phyloP scores from a whole-genome alignment of 1,140 invertebrate genomes.

The Plectrocnemia conspersa region DNA sequence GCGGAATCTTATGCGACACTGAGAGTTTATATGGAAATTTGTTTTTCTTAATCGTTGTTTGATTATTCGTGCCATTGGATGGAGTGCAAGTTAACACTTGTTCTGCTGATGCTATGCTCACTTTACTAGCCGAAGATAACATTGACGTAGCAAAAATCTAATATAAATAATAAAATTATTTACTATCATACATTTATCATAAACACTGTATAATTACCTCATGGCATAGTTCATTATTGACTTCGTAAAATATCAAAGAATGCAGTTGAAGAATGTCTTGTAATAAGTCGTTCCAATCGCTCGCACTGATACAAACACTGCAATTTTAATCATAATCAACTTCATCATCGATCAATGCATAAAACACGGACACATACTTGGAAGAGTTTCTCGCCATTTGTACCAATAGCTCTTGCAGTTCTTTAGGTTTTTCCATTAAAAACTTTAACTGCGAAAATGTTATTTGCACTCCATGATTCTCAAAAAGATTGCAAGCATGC shows the following conservation, averaged over 20 bases:
- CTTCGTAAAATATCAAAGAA: constrained; percentile 26
- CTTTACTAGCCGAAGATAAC: constrained; percentile 27
- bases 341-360: background rate
- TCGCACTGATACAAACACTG: constrained; percentile 13
- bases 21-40: constrained; percentile 22
- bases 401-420: constrained; percentile 50
- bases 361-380: constrained; percentile 41
- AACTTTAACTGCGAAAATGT: constrained; percentile 46
- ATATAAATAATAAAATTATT: constrained; percentile 3
- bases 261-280: constrained; percentile 30
- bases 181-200: background rate
- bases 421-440: constrained; percentile 47
- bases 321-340: constrained; percentile 4
- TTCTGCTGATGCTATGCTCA: constrained; percentile 25
- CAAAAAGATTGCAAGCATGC: constrained; percentile 46
- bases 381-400: constrained; percentile 53
- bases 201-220: constrained; percentile 23
- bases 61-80: constrained; percentile 3
- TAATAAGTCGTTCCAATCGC: constrained; percentile 32
- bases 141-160: constrained; percentile 30
- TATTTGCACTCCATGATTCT: constrained; percentile 48
- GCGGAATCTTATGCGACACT: constrained; percentile 23
- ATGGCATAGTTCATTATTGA: constrained; percentile 31
- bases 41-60: constrained; percentile 15
- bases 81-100: constrained; percentile 25